These are phyloP conservation scores for Trimorus sp. DNA, from an alignment of 2,888 invertebrate genomes.

Conservation along the genomic window DNA sequence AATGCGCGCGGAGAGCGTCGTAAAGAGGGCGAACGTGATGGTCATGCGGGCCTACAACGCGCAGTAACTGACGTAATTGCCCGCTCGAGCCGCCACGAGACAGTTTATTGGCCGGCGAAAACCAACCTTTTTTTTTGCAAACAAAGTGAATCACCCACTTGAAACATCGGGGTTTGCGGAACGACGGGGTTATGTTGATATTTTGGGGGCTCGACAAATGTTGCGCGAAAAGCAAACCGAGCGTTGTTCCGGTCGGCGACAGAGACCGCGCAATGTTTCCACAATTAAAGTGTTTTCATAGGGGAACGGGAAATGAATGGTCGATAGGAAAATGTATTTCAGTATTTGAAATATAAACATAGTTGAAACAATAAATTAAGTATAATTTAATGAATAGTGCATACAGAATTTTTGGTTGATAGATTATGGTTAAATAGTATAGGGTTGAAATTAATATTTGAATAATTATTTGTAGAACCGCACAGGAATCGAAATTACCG, in stretches of 20 bases:
- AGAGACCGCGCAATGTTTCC: not conserved
- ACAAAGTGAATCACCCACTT: not conserved
- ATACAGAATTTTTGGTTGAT: no score
- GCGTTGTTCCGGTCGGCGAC: no score
- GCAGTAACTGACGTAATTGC: not conserved
- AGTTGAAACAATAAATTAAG: no score
- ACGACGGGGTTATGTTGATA: not conserved
- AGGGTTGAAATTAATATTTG: not conserved
- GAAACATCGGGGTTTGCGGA: not conserved
- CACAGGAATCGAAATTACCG: not conserved
- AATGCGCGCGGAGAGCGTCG: no score
- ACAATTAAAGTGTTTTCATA: not conserved
- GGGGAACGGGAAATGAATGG: no score
- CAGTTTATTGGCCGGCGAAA: conserved; percentile 3
- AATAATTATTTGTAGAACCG: not conserved
- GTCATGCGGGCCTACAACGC: not conserved
- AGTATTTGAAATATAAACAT: no score
- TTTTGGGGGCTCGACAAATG: conserved; percentile 2
- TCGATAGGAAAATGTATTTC: no score
- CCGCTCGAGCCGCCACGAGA: not conserved
- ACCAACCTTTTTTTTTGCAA: conserved; percentile 14
- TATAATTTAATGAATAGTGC: no score
- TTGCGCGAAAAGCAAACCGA: not conserved
- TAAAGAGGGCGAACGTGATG: conserved; percentile 8
- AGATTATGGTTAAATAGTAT: no score